Conservation (phyloP, 2,888 invertebrate genomes). For the Craniophora ligustri region DNA sequence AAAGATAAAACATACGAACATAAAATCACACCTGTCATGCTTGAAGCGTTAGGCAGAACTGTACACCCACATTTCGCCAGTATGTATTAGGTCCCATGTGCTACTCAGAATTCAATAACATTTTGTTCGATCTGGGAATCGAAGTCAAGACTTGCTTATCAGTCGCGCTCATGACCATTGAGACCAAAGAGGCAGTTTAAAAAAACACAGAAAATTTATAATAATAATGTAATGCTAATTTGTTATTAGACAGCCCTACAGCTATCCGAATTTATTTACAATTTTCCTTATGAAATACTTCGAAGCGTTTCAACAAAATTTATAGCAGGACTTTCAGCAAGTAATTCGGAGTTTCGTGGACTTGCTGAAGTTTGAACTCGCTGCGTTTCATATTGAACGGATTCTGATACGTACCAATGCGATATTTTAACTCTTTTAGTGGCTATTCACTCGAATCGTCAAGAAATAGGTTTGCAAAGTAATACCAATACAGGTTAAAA, state of each 20-base stretch:
- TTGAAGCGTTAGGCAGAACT: too few relatives aligned
- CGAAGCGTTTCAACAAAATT: slow-evolving; percentile 72
- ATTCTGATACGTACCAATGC: slow-evolving; percentile 56
- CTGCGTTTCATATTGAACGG: slow-evolving; percentile 48
- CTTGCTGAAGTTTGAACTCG: slow-evolving; percentile 52
- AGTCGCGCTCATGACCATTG: too few relatives aligned
- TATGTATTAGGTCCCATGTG: too few relatives aligned
- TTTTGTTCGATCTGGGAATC: too few relatives aligned
- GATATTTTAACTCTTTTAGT: slow-evolving; percentile 51
- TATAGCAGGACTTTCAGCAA: slow-evolving; percentile 73
- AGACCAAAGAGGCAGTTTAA: too few relatives aligned
- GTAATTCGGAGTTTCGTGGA: slow-evolving; percentile 69
- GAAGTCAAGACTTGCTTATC: too few relatives aligned
- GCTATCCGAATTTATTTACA: slow-evolving; percentile 68
- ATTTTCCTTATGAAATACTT: slow-evolving; percentile 82
- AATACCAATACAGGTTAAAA: slow-evolving; percentile 37
- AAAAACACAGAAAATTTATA: too few relatives aligned
- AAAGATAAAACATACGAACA: too few relatives aligned
- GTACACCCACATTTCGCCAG: too few relatives aligned
- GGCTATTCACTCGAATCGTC: slow-evolving; percentile 34
- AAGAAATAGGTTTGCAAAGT: slow-evolving; percentile 22
- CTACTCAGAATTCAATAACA: too few relatives aligned
- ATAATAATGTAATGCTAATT: too few relatives aligned
- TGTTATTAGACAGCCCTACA: slow-evolving; percentile 55
- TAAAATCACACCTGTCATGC: too few relatives aligned